Conservation (phyloP, 2,888 invertebrate genomes). For the Dorcus hopei region DNA sequence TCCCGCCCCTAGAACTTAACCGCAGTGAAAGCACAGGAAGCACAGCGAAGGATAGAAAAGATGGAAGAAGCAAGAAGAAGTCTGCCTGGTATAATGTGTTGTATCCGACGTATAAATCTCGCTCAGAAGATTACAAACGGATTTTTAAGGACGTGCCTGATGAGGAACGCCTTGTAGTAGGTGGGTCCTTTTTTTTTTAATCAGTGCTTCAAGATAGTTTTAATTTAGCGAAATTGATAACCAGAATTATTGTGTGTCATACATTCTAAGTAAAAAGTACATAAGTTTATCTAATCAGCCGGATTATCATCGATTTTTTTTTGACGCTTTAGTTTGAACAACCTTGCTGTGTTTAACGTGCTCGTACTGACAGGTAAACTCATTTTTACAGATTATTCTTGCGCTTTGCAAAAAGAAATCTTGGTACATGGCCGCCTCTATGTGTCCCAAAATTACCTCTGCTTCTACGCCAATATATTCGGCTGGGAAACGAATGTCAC, state of each 20-base stretch:
- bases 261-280: too few species aligned
- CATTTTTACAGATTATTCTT: conserved; percentile 82
- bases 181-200: conserved; percentile 50
- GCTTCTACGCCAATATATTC: conserved; percentile 97
- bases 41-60: conserved; percentile 40
- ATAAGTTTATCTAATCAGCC: too few species aligned
- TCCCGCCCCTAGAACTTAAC: conserved; percentile 30
- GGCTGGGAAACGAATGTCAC: conserved; percentile 90
- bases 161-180: conserved; percentile 89
- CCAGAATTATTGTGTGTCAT: too few species aligned
- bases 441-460: conserved; percentile 91
- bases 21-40: conserved; percentile 33
- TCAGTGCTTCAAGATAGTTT: neutral
- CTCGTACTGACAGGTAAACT: neutral
- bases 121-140: conserved; percentile 87
- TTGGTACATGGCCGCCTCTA: conserved; percentile 93
- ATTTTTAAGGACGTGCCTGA: conserved; percentile 89
- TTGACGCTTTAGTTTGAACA: too few species aligned
- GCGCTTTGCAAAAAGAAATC: conserved; percentile 94
- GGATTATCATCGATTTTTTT: too few species aligned
- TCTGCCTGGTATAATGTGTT: conserved; percentile 83
- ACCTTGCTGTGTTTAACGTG: too few species aligned
- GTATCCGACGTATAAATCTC: conserved; percentile 90
- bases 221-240: neutral
- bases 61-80: conserved; percentile 65